Percentiles rank a stretch among this genome's conserved stretches.
Evolutionary conservation across 2,888 invertebrate genomes (phyloP).

Genomic region (Hyposoter didymator): DNA sequence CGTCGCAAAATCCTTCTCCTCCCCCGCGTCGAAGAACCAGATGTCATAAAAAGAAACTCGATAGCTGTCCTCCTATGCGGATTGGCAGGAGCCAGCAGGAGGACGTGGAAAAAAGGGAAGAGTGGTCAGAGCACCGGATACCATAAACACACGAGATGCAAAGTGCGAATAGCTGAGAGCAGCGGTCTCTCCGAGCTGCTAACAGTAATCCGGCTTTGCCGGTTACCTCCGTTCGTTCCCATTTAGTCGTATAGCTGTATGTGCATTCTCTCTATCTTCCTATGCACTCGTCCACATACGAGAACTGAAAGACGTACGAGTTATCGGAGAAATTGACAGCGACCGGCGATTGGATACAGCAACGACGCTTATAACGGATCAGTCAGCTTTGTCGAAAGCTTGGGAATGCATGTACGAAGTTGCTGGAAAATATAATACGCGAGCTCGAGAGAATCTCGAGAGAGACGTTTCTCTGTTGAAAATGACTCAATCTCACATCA

Average conservation of each 20-base stretch:
- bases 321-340: slow-evolving; percentile 48
- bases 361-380: slow-evolving; percentile 1
- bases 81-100: slow-evolving; percentile 1
- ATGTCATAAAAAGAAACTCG: slow-evolving; percentile 1
- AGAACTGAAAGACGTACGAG: neutral
- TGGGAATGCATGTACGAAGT: neutral
- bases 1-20: neutral
- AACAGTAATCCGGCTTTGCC: slow-evolving; percentile 75
- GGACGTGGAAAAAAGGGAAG: slow-evolving; percentile 21
- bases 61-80: neutral
- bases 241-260: slow-evolving; percentile 33
- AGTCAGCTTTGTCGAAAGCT: slow-evolving; percentile 30
- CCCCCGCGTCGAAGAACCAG: neutral
- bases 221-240: slow-evolving; percentile 58
- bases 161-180: slow-evolving; percentile 72
- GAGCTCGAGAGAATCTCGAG: neutral
- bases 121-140: slow-evolving; percentile 58
- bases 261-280: slow-evolving; percentile 4
- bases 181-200: slow-evolving; percentile 69
- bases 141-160: slow-evolving; percentile 70
- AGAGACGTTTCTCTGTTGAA: neutral
- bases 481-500: neutral
- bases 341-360: slow-evolving; percentile 26
- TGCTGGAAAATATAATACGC: neutral
- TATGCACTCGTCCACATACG: neutral